Evolutionary conservation across 2,113 vertebrate species (phyloP), one percentile per base, ranked within the genome.

Genomic region (Tringa solitaria): DNA sequence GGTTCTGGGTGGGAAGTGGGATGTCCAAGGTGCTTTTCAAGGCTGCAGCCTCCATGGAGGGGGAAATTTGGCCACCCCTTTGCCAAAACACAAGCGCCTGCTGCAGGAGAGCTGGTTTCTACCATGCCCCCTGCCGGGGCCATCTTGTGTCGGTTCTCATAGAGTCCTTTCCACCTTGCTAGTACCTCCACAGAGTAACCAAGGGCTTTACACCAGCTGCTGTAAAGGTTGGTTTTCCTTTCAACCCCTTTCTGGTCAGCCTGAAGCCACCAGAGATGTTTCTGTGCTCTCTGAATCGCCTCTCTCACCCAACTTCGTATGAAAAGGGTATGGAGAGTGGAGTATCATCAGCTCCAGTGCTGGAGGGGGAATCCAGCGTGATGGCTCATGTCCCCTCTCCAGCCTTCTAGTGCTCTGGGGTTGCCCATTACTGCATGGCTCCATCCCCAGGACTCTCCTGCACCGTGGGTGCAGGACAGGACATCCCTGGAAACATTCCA

Each of bases 361-460:
- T 61, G 65, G 24, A 37, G n/a, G 9, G 8, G 16, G 8, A 14
- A 74, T 27, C 30, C 53, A 30, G 1, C 0, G 3, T 1, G 54
- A 30, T 2, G 19, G 8, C 30, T 26, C 6, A 12, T 41, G 26
- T 24, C 18, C 7, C 24, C 35, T 53, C 48, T 50, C 51, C 63
- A 70, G 6, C 39, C 54, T 8, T 45, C 0, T 4, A 35, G 4
- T 19, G n/a, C 41, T 81, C 35, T 0, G 0, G 26, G 27, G 4
- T 11, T 60, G 32, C 59, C 35, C 1, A 2, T 37, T 65, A 26
- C 20, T 10, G 21, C 15, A 3, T 28, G 30, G 10, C 51, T 89
- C 30, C 67, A 41, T 17, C 8, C 21, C 60, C 50, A 33, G 45
- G 35, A 46, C 9, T 17, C 39, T 16, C 9, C 2, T 75, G 12